Base-by-base conservation (phyloP, 1,140 invertebrate species). In the Drosophila bocki region DNA sequence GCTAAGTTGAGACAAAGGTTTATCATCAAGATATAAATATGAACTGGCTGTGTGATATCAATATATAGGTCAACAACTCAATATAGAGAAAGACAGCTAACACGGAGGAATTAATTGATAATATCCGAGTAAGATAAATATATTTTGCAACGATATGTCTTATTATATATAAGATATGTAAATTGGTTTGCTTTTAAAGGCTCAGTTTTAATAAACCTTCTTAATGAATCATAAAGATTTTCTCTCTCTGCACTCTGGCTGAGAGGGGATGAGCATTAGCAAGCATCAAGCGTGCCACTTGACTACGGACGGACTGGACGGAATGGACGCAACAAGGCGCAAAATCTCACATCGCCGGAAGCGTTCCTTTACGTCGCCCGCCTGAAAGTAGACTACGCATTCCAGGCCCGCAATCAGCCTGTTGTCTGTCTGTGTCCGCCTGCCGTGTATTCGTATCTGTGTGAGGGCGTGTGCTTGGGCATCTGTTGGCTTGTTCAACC, bases 301-400 rank as follows among this genome's bases (percentile, higher is more conserved):
- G 45, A 59, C 67, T 60, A 32, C 13, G 53, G 33, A 22, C 51
- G 7, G 11, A 19, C 50, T 48, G 50, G 33, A 35, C 50, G 50
- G n/a, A 70, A 13, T 41, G 48, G 69, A 58, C 64, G 65, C 69
- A 50, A 72, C 53, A 72, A 50, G 45, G 53, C 51, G 51, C 44
- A 50, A 41, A 50, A 50, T 70, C 22, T 29, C 32, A 12, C n/a
- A 32, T 45, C 19, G 29, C 62, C 67, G 67, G 39, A 70, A 47
- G 53, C 67, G 13, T 13, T 48, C 39, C 44, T 51, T 75, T 35
- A 58, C 53, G 35, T 32, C 12, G 22, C 13, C 62, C 29, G 65
- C 75, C 75, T 53, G 50, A 78, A 78, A 78, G 75, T 78, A 62
- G 75, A 57, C 75, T 57, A 47, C 75, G 67, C 45, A 45, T 51